phyloP scores from a whole-genome alignment of 2,113 vertebrate species.

The Eubucco bourcierii region DNA sequence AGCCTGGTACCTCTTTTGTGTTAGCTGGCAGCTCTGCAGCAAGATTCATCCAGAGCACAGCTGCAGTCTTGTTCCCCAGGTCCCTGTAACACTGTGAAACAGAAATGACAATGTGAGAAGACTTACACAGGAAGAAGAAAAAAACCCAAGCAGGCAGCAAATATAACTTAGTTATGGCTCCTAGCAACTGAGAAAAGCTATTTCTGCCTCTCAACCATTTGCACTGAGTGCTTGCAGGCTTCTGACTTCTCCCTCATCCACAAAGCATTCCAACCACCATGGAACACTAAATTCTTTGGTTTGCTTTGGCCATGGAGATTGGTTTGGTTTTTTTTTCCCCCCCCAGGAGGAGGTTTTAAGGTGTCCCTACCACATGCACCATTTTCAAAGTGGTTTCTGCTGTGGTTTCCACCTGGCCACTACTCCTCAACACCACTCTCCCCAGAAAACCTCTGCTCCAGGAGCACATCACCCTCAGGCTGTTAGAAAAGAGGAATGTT shows the following conservation, averaged over 20 bases:
- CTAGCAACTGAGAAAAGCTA: not conserved
- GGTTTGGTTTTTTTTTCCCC: not conserved
- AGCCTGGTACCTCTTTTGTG: constrained; percentile 74
- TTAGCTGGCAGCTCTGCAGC: constrained; percentile 76
- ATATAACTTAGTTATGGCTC: not conserved
- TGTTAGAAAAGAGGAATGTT: not conserved
- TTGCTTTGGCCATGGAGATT: not conserved
- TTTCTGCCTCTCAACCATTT: not conserved
- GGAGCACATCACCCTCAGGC: not conserved
- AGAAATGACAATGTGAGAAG: not conserved
- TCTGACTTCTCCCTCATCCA: not conserved
- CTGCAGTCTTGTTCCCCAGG: constrained; percentile 82
- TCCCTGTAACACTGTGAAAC: constrained; percentile 86
- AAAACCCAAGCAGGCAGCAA: not conserved
- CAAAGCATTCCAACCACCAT: not conserved
- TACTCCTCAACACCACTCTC: not conserved
- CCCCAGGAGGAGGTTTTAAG: not conserved
- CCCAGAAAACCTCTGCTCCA: not conserved
- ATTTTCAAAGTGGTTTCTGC: not conserved
- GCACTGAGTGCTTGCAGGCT: not conserved
- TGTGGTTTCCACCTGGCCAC: not conserved
- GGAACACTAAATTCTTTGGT: fast-evolving
- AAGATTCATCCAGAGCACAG: constrained; percentile 81
- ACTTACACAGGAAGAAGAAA: not conserved
- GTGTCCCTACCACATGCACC: not conserved